Base-by-base conservation (phyloP, 2,888 invertebrate genomes). In the Cerastis rubricosa region DNA sequence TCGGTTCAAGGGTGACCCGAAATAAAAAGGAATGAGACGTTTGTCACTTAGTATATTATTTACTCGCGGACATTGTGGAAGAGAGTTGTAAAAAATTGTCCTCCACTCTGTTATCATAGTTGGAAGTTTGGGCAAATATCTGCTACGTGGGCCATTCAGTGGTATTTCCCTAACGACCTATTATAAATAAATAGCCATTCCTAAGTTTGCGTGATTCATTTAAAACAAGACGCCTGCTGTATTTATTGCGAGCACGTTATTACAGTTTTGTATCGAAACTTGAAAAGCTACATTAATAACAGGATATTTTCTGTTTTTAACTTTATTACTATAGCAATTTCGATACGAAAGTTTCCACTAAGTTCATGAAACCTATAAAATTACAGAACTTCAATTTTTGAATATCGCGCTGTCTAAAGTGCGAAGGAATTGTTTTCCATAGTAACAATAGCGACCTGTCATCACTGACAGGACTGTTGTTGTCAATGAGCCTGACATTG, bases 1-100 rank as follows among this genome's bases (percentile, higher is more conserved):
- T 93, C 92, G 92, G 93, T 95, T 95, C 94, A 93, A 94, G 95
- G 94, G 94, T 95, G 94, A 94, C 94, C 95, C 93, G 89, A 93
- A 94, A 94, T 94, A 94, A 94, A 94, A 93, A 93, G 91, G 90
- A 94, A 92, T 92, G 91, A 92, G 91, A 92, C 93, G 93, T 94
- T 95, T 94, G 94, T 94, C 95, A 95, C 94, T 94, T 94, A 92
- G 93, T 95, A 92, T 95, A 94, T 94, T 94, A 94, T 94, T 95
- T 94, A 94, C 91, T 90, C 91, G 88, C 90, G 90, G 91, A 91
- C 92, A 89, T 85, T 82, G 88, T 89, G 88, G 85, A 87, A 86
- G 88, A 82, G 86, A 85, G 81, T 83, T 88, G 80, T 89, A 90
- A 91, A 90, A 93, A 92, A 91, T 85, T 86, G 89, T 80, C 81